Conservation (phyloP, 2,888 invertebrate genomes). For the Synanthedon tipuliformis region DNA sequence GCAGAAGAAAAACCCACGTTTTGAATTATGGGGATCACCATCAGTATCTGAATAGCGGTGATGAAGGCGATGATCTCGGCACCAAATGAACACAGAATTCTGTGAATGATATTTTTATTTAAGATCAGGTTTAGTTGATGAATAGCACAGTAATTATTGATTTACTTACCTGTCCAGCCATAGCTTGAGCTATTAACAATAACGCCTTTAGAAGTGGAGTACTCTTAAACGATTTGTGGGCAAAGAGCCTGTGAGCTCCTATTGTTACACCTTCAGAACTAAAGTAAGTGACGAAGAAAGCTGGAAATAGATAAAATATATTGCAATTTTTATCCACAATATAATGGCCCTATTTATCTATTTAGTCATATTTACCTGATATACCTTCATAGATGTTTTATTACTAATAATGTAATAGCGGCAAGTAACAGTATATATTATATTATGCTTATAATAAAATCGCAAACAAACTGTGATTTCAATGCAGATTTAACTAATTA, state of each 20-base stretch:
- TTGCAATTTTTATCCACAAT: not conserved
- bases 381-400: not conserved
- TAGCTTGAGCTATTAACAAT: conserved; percentile 75
- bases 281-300: conserved; percentile 17
- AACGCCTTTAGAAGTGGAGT: conserved; percentile 70
- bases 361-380: not conserved
- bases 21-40: conserved; percentile 79
- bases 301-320: conserved; percentile 20
- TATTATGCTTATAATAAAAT: too few species aligned
- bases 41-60: conserved; percentile 73
- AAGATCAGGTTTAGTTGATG: not conserved
- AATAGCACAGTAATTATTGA: not conserved
- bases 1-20: conserved; percentile 81
- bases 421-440: too few species aligned
- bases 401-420: not conserved
- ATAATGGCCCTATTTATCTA: not conserved
- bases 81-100: conserved; percentile 77
- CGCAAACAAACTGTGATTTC: too few species aligned
- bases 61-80: conserved; percentile 77
- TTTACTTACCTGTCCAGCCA: conserved; percentile 78
- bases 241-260: conserved; percentile 83
- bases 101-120: conserved; percentile 18
- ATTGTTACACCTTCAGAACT: conserved; percentile 77
- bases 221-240: conserved; percentile 84
- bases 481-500: too few species aligned